Evolutionary conservation across 1,140 invertebrate genomes (phyloP).

Genomic region (Drosophila triauraria): DNA sequence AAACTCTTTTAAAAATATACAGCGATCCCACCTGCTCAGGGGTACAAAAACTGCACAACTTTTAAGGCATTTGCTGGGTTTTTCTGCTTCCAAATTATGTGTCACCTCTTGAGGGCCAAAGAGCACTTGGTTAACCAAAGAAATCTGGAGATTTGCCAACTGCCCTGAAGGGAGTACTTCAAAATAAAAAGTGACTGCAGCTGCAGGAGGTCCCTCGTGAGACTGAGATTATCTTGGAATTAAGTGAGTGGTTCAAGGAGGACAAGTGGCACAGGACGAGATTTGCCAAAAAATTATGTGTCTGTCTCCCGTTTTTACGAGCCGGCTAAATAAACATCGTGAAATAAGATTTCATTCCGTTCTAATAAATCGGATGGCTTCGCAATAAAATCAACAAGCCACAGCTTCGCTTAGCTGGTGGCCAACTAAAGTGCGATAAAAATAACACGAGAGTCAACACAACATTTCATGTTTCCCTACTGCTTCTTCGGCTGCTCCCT

Average conservation of each 20-base stretch:
- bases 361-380: slow-evolving; percentile 73
- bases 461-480: slow-evolving; percentile 29
- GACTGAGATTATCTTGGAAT: slow-evolving; percentile 30
- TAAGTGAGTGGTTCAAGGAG: slow-evolving; percentile 1
- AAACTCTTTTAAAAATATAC: slow-evolving; percentile 21
- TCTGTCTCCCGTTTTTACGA: slow-evolving; percentile 33
- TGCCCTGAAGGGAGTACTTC: slow-evolving; percentile 16
- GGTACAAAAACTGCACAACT: slow-evolving; percentile 28
- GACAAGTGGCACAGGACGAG: slow-evolving; percentile 32
- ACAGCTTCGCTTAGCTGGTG: slow-evolving; percentile 47
- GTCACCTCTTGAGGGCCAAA: slow-evolving; percentile 6
- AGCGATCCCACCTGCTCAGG: slow-evolving; percentile 21
- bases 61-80: slow-evolving; percentile 25
- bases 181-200: not conserved
- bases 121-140: slow-evolving; percentile 12
- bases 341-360: slow-evolving; percentile 76
- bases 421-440: slow-evolving; percentile 77
- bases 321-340: slow-evolving; percentile 65
- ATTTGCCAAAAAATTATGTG: slow-evolving; percentile 61
- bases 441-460: slow-evolving; percentile 75
- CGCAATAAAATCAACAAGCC: slow-evolving; percentile 69
- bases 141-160: slow-evolving; percentile 18
- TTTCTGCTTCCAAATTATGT: slow-evolving; percentile 34
- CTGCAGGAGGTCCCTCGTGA: not conserved
- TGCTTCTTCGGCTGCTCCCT: not conserved